Evolutionary conservation across 2,888 invertebrate species (phyloP), one percentile per base, ranked within the genome.

Genomic region (Sericinus montela): DNA sequence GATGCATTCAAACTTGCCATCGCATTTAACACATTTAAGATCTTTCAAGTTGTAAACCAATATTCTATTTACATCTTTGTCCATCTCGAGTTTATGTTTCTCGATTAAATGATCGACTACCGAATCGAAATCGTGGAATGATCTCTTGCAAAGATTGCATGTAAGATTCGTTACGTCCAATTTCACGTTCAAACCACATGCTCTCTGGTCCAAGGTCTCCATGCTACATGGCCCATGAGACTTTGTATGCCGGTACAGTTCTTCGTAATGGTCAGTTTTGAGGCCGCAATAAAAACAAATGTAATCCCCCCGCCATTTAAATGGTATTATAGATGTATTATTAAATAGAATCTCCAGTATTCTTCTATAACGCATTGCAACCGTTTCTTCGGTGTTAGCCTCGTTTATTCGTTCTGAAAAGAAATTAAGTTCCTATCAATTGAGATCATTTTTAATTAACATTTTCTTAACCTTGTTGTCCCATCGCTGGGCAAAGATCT

Each of bases 341-440:
- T 57, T 59, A 59, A 68, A 60, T 23, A 69, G 53, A 28, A 49
- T 57, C 50, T 59, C 60, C 30, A 71, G 57, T 41, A 62, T 65
- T 51, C 54, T 57, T 52, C 62, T 54, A 56, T 54, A 55, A 48
- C 61, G 65, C 57, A 52, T 58, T 46, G 57, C 56, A 51, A 25
- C 25, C 7, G 54, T 57, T 46, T 47, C 49, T 55, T 56, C 58
- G 55, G 54, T 43, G 54, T 56, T 49, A 48, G 48, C 43, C 54
- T 54, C 57, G 55, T 55, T 53, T 57, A 53, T 59, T 60, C 54
- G 50, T 58, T 69, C 70, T 69, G 69, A 59, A 71, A 67, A 62
- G 58, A 68, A 69, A 69, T 57, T 50, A 14, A 35, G 16, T 35
- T 16, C 35, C 32, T n/a, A 45, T 54, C 53, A 51, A 40, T 49